Percentiles rank a stretch among this genome's conserved stretches.
phyloP scores from a whole-genome alignment of 2,797 vertebrate species.

The Pitangus sulphuratus region DNA sequence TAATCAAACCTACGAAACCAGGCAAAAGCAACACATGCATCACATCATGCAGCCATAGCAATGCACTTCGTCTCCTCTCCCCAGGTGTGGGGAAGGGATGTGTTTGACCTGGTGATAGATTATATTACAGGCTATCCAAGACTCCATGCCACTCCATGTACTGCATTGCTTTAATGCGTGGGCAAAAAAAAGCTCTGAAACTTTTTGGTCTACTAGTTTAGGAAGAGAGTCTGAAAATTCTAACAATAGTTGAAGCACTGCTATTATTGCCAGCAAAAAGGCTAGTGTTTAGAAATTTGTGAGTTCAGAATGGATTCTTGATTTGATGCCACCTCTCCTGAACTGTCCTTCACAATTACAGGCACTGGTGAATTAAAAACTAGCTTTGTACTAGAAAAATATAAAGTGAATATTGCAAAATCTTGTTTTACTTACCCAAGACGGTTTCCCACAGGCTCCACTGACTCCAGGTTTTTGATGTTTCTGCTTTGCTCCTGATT shows the following conservation, averaged over 20 bases:
- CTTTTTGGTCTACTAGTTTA: neutral
- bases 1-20: neutral
- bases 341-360: neutral
- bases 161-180: neutral
- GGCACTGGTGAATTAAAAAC: neutral
- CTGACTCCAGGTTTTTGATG: slow-evolving; percentile 52
- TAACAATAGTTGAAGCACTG: neutral
- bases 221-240: neutral
- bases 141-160: neutral
- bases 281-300: neutral
- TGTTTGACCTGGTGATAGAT: neutral
- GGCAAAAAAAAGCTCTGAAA: neutral
- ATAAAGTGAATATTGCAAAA: neutral
- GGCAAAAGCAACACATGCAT: neutral
- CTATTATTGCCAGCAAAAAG: neutral
- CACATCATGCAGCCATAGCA: neutral
- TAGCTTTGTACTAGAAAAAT: neutral
- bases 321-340: neutral
- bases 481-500: slow-evolving; percentile 50
- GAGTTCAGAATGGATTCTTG: neutral
- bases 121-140: neutral
- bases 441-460: slow-evolving; percentile 72
- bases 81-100: neutral
- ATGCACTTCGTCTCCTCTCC: neutral
- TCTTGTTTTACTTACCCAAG: slow-evolving; percentile 59